Percentiles rank a stretch among this genome's conserved stretches.
Evolutionary conservation across 1,140 invertebrate genomes (phyloP).

Genomic region (Paralvinella palmiformis): DNA sequence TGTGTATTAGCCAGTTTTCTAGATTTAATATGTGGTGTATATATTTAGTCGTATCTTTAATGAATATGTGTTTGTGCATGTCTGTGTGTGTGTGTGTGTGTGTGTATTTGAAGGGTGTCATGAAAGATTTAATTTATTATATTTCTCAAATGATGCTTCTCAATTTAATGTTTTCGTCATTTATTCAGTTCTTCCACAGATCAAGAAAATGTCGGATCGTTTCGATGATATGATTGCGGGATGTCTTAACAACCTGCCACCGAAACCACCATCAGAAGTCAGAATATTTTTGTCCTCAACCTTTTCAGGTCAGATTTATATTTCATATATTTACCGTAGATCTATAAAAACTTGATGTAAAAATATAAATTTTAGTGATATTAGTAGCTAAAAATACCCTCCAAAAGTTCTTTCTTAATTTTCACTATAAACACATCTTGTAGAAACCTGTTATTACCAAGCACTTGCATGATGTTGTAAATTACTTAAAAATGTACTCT

Average conservation of each 20-base stretch:
- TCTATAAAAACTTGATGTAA: background rate
- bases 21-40: no score
- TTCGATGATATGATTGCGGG: slow-evolving; percentile 27
- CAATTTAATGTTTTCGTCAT: no score
- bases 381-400: background rate
- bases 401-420: background rate
- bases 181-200: slow-evolving; percentile 6
- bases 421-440: background rate
- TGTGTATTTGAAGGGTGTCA: no score
- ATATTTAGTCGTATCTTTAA: no score
- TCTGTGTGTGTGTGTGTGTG: no score
- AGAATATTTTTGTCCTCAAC: slow-evolving; percentile 43
- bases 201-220: background rate
- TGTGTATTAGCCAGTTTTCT: no score
- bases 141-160: no score
- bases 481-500: no score
- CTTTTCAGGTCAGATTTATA: slow-evolving; percentile 32
- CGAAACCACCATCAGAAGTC: slow-evolving; percentile 32
- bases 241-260: slow-evolving; percentile 29
- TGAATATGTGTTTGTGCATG: no score
- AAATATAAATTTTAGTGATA: background rate
- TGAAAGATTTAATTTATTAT: no score
- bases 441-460: background rate
- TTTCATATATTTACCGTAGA: background rate
- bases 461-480: background rate